Evolutionary conservation across 2,113 vertebrate genomes (phyloP).

Genomic region (Elephas maximus): DNA sequence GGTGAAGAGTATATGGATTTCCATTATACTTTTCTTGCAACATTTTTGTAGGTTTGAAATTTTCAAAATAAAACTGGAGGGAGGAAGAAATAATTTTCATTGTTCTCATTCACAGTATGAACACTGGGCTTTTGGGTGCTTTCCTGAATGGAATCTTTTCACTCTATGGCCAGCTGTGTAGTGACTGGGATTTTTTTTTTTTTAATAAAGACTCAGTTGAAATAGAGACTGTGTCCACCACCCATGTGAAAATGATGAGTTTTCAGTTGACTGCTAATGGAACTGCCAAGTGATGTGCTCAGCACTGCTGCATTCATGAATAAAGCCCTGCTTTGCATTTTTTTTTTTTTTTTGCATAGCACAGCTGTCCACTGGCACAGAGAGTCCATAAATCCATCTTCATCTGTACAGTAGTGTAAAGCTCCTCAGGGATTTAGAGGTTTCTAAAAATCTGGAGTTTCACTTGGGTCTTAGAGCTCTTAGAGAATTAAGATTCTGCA

Average conservation of each 20-base stretch:
- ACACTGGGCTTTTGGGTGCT: conserved; percentile 61
- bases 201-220: neutral
- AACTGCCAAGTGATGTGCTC: rapidly evolving
- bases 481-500: conserved; percentile 67
- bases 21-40: neutral
- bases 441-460: conserved; percentile 43
- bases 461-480: conserved; percentile 18
- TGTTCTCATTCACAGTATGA: conserved; percentile 35
- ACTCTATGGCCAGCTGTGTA: conserved; percentile 19
- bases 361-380: neutral
- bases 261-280: neutral
- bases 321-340: neutral
- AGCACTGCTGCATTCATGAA: neutral
- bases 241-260: neutral
- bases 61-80: neutral
- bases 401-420: neutral
- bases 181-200: neutral
- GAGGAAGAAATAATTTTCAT: conserved; percentile 29
- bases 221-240: neutral
- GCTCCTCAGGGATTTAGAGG: neutral
- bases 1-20: neutral
- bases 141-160: conserved; percentile 75
- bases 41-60: neutral
- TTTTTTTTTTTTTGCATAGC: rapidly evolving
- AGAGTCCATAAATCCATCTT: neutral